phyloP scores from a whole-genome alignment of 2,797 vertebrate species.

The Chaunax sp. region DNA sequence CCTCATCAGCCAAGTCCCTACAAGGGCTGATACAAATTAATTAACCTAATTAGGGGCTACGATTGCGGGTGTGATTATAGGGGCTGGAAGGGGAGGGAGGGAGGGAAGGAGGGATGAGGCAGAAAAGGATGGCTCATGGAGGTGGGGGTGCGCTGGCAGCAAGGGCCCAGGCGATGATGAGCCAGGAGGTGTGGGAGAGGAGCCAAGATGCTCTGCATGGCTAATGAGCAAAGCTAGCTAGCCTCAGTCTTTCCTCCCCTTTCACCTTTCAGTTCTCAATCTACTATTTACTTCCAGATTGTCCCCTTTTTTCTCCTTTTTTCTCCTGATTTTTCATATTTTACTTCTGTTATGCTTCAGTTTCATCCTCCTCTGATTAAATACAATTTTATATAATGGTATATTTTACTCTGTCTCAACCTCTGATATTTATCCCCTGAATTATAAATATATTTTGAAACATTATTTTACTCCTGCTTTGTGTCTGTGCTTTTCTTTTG shows the following conservation, averaged over 20 bases:
- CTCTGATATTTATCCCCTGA: constrained; percentile 14
- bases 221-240: constrained; percentile 85
- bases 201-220: constrained; percentile 95
- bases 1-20: constrained; percentile 99
- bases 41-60: constrained; percentile 99
- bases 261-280: constrained; percentile 39
- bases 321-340: constrained; percentile 5
- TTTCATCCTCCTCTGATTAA: constrained; percentile 6
- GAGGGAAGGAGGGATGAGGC: constrained; percentile 43
- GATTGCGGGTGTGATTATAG: constrained; percentile 99
- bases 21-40: constrained; percentile 99
- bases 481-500: neutral
- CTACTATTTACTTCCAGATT: constrained; percentile 42
- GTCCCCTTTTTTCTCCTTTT: neutral
- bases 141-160: constrained; percentile 92
- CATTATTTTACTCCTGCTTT: constrained; percentile 2
- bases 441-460: neutral
- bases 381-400: constrained; percentile 1
- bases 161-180: constrained; percentile 94
- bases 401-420: neutral
- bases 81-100: constrained; percentile 74
- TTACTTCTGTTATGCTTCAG: constrained; percentile 8
- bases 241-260: constrained; percentile 48
- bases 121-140: constrained; percentile 60
- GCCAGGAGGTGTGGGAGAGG: constrained; percentile 94